phyloP scores from a whole-genome alignment of 2,113 vertebrate genomes.

The Brachyistius frenatus region DNA sequence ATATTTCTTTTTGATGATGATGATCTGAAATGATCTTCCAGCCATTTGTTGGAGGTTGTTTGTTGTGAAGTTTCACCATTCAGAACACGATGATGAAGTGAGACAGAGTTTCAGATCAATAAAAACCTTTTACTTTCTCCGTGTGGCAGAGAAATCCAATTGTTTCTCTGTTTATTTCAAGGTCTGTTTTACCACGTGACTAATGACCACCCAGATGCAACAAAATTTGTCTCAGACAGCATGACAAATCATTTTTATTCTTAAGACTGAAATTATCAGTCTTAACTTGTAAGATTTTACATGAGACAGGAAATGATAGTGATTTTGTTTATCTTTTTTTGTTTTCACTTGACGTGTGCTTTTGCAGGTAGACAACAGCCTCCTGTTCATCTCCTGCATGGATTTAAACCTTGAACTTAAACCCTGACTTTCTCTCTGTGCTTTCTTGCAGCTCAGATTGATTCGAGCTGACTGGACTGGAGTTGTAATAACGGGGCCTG shows the following conservation, averaged over 20 bases:
- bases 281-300: neutral
- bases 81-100: constrained; percentile 5
- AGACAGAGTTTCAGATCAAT: constrained; percentile 28
- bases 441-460: neutral
- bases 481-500: constrained; percentile 1
- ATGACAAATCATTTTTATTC: neutral
- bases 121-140: constrained; percentile 7
- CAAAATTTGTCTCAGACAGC: neutral
- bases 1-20: too few relatives aligned
- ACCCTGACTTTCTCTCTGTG: neutral
- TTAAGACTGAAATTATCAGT: too few relatives aligned
- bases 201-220: neutral
- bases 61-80: neutral
- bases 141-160: constrained; percentile 5
- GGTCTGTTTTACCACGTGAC: neutral
- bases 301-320: constrained; percentile 1
- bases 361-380: neutral
- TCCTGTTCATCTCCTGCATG: constrained; percentile 16
- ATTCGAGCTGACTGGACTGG: neutral
- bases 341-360: constrained; percentile 4
- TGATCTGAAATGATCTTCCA: neutral
- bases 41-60: neutral
- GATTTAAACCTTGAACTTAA: constrained; percentile 5
- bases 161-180: neutral
- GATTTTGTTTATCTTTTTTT: constrained; percentile 8